A percentile compares a stretch with the other conserved stretches of the same genome.
Evolutionary conservation across 2,113 vertebrate species (phyloP).

Genomic region (Gila orcuttii): DNA sequence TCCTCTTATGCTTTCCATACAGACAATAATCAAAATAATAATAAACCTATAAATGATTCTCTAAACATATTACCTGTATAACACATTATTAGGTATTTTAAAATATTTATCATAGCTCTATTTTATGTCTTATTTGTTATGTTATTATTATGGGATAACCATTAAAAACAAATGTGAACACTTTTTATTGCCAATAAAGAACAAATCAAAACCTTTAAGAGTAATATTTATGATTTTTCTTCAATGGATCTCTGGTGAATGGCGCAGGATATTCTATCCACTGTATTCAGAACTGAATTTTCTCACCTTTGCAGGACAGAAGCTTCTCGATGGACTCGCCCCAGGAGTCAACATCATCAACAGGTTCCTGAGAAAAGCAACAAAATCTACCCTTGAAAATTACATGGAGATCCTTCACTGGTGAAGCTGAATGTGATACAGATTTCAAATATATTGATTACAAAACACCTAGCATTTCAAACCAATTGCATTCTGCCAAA

Average conservation of each 20-base stretch:
- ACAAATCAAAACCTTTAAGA: background rate
- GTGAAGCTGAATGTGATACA: slow-evolving; percentile 52
- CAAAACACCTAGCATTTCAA: background rate
- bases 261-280: background rate
- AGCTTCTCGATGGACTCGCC: slow-evolving; percentile 90
- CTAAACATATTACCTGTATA: background rate
- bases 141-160: background rate
- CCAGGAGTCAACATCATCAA: slow-evolving; percentile 80
- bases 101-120: background rate
- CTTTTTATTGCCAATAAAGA: background rate
- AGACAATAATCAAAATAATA: background rate
- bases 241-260: background rate
- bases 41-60: background rate
- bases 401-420: slow-evolving; percentile 83
- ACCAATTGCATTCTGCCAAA: background rate
- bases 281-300: background rate
- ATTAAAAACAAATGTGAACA: background rate
- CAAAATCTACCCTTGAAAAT: slow-evolving; percentile 93
- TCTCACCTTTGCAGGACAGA: slow-evolving; percentile 89
- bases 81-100: no score
- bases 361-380: slow-evolving; percentile 87
- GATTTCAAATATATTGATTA: slow-evolving; percentile 17
- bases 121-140: background rate
- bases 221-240: background rate
- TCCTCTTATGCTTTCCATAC: background rate